These are phyloP conservation scores for Drosophila pseudotalamancana DNA, from an alignment of 2,888 invertebrate genomes.

Conservation along the genomic window DNA sequence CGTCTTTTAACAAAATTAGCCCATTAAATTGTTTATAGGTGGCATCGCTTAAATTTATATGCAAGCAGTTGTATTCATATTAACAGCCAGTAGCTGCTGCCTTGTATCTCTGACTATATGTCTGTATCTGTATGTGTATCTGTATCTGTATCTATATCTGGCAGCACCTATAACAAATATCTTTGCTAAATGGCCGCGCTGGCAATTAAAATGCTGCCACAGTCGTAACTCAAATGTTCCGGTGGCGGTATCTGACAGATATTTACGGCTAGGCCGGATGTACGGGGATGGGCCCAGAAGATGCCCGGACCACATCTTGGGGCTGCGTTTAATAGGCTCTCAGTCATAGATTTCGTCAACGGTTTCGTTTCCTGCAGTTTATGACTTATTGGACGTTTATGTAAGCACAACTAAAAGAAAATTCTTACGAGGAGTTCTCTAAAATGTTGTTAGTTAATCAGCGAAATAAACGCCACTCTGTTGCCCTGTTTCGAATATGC, in stretches of 20 bases:
- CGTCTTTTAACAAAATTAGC: slow-evolving; percentile 64
- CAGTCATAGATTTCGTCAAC: slow-evolving; percentile 52
- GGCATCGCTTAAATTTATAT: slow-evolving; percentile 54
- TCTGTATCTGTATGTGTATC: slow-evolving; percentile 1
- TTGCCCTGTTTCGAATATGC: slow-evolving; percentile 10
- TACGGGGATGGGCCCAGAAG: slow-evolving; percentile 2
- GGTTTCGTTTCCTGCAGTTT: slow-evolving; percentile 61
- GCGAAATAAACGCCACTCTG: slow-evolving; percentile 4
- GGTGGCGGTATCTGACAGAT: slow-evolving; percentile 26
- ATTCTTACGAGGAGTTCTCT: slow-evolving; percentile 14
- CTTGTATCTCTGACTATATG: background rate
- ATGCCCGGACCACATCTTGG: slow-evolving; percentile 7
- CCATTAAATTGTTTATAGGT: slow-evolving; percentile 72
- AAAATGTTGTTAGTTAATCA: slow-evolving; percentile 50
- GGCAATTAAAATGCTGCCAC: slow-evolving; percentile 73
- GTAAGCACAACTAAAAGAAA: slow-evolving; percentile 7
- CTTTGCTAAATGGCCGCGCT: slow-evolving; percentile 34
- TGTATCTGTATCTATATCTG: slow-evolving; percentile 9
- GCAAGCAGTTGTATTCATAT: slow-evolving; percentile 9
- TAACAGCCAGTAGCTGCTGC: no score
- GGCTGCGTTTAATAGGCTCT: slow-evolving; percentile 61
- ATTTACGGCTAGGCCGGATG: slow-evolving; percentile 18
- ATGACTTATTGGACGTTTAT: slow-evolving; percentile 54
- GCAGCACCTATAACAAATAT: slow-evolving; percentile 32
- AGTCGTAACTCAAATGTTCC: slow-evolving; percentile 58